A percentile compares a stretch with the other conserved stretches of the same genome.
These are phyloP conservation scores for Bombus huntii DNA, from an alignment of 1,140 invertebrate genomes.

Conservation along the genomic window DNA sequence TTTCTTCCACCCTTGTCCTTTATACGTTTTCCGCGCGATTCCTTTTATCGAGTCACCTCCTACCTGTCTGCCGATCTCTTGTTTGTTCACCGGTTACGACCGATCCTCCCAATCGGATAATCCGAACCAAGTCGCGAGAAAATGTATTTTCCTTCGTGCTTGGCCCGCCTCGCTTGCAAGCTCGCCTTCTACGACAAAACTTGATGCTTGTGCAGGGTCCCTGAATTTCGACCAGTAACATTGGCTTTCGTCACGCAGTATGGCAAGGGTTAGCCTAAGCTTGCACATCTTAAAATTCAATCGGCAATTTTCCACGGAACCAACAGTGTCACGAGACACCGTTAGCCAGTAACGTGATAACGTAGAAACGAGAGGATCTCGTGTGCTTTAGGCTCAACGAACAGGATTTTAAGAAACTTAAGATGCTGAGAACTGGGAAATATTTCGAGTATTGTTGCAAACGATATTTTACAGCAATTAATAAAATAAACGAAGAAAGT, in stretches of 20 bases:
- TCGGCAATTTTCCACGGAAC: not conserved
- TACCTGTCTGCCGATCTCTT: not conserved
- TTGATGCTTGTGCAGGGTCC: not conserved
- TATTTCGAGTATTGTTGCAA: too few species aligned
- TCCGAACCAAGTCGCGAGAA: not conserved
- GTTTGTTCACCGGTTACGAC: not conserved
- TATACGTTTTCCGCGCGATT: conserved; percentile 12
- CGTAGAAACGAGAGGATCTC: too few species aligned
- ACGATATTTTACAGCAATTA: too few species aligned
- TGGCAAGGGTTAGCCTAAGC: not conserved
- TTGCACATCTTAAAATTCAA: not conserved
- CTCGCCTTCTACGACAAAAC: not conserved
- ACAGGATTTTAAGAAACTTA: too few species aligned
- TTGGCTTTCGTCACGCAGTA: too few species aligned
- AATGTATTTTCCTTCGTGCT: not conserved
- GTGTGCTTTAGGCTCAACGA: too few species aligned
- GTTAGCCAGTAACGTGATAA: too few species aligned
- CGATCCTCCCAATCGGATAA: not conserved
- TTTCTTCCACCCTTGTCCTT: conserved; percentile 47
- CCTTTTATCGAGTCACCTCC: conserved; percentile 25
- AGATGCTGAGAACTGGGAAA: too few species aligned
- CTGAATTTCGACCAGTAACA: too few species aligned
- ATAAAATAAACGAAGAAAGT: not conserved
- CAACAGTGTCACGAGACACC: too few species aligned
- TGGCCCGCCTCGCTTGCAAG: too few species aligned